Evolutionary conservation across 2,888 invertebrate species (phyloP), one percentile per base, ranked within the genome.

Genomic region (Gryllus longicercus): DNA sequence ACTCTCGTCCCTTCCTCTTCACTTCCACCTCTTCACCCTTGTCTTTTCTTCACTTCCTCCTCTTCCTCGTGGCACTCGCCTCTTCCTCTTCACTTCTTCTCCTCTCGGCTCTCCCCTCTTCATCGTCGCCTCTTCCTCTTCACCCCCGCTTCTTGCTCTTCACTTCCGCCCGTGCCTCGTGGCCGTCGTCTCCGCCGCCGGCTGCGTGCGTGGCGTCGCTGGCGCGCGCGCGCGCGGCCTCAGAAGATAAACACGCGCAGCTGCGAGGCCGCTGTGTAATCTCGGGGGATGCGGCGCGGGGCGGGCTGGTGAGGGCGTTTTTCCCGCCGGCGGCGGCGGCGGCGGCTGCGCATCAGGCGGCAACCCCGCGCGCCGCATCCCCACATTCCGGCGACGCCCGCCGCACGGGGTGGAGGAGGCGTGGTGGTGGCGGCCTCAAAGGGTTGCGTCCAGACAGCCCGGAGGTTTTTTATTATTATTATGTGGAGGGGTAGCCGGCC

Each of bases 401-500:
- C 63, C 63, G 63, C 63, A 3, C 63, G 2, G 63, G 51, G 63
- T 4, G 14, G 3, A 12, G 63, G 14, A 5, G 63, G 63, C 0
- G 21, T 21, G 63, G 63, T 63, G n/a, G 63, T 5, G n/a, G n/a
- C 63, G 63, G 14, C 63, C 63, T 63, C 63, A 63, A 63, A 63
- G 63, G 63, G 63, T 63, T 63, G 63, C 63, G 63, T 63, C 63
- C 63, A 63, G 63, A 63, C 63, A n/a, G 63, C 16, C n/a, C 63
- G 16, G 8, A n/a, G 63, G 16, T 63, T 63, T 63, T 63, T 63
- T 63, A 63, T n/a, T 63, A 63, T n/a, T 63, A 63, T 63, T 63
- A 63, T 63, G 63, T 63, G 63, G 63, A 63, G n/a, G 63, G 63
- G 63, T 63, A 18, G 63, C 63, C 63, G 14, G 63, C 16, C 63